These are phyloP conservation scores for Serilophus lunatus DNA, from an alignment of 2,113 vertebrate species.

Conservation along the genomic window DNA sequence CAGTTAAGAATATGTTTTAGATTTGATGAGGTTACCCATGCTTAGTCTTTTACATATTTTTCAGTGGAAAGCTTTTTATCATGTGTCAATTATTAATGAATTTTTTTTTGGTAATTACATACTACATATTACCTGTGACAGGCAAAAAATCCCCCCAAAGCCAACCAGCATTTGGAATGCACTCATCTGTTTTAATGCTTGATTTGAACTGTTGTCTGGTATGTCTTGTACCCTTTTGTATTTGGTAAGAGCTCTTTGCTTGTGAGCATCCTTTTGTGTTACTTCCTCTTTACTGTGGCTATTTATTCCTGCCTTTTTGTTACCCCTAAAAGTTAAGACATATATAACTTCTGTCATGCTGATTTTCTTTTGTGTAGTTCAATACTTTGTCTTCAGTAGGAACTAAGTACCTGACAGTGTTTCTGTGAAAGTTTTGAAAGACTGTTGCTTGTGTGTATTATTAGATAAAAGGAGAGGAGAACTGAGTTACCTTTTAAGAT, in stretches of 20 bases:
- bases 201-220: background rate
- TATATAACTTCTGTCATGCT: background rate
- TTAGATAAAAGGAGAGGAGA: constrained; percentile 18
- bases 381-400: background rate
- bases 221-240: background rate
- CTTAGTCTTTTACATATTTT: background rate
- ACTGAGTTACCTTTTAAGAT: background rate
- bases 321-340: background rate
- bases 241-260: background rate
- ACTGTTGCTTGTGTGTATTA: background rate
- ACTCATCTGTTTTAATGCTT: background rate
- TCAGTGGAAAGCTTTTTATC: background rate
- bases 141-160: background rate
- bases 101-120: background rate
- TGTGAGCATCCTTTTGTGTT: background rate
- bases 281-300: background rate
- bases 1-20: background rate
- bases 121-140: background rate
- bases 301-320: constrained; percentile 37
- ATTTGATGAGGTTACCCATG: background rate
- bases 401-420: background rate
- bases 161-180: background rate
- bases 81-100: background rate
- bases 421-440: constrained; percentile 10
- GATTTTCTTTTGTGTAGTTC: constrained; percentile 7